Conservation (phyloP, 1,140 invertebrate species). For the Arion vulgaris region DNA sequence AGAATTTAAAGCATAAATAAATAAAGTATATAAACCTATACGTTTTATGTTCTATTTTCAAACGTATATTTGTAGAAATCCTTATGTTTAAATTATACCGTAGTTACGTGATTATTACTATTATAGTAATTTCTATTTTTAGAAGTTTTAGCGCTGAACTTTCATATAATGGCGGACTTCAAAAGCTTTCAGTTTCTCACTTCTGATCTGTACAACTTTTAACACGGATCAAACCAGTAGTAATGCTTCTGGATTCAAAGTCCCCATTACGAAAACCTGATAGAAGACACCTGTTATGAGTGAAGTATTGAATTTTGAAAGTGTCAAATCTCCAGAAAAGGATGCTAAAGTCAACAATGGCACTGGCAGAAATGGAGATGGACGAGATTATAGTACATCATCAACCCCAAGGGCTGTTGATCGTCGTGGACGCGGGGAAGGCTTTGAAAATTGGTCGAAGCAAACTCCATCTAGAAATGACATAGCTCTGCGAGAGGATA, state of each 20-base stretch:
- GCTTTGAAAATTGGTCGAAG: slow-evolving; percentile 16
- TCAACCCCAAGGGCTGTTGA: not conserved
- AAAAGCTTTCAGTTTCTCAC: slow-evolving; percentile 29
- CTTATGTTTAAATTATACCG: too few relatives aligned
- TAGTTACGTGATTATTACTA: too few relatives aligned
- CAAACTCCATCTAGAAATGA: slow-evolving; percentile 15
- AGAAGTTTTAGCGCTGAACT: slow-evolving; percentile 13
- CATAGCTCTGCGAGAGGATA: not conserved
- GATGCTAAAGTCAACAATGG: slow-evolving; percentile 29
- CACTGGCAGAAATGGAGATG: slow-evolving; percentile 23
- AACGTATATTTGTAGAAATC: too few relatives aligned
- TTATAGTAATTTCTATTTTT: slow-evolving; percentile 7
- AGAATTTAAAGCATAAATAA: too few relatives aligned
- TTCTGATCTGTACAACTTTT: not conserved
- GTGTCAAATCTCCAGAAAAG: slow-evolving; percentile 24
- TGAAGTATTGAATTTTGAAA: slow-evolving; percentile 33
- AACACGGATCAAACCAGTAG: not conserved
- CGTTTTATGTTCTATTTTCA: too few relatives aligned
- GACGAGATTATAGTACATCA: slow-evolving; percentile 13
- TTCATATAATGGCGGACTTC: slow-evolving; percentile 25
- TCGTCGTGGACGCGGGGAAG: slow-evolving; percentile 25
- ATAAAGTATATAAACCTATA: too few relatives aligned
- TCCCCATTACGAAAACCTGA: slow-evolving; percentile 25
- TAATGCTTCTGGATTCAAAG: not conserved
- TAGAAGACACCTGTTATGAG: slow-evolving; percentile 24